Conservation (phyloP, 2,888 invertebrate species). For the Cancer borealis region DNA sequence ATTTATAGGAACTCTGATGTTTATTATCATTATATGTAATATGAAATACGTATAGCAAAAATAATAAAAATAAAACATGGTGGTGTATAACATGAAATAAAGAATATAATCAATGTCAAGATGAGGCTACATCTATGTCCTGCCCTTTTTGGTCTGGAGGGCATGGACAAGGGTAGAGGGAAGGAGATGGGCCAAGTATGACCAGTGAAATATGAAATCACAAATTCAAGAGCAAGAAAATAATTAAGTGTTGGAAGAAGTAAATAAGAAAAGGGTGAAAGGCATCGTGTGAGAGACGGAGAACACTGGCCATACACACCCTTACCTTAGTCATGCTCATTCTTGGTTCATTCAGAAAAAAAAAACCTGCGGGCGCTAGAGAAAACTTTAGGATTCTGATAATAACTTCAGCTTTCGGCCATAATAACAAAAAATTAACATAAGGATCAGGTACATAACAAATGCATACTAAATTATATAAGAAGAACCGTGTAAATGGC, state of each 20-base stretch:
- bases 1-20: too few relatives aligned
- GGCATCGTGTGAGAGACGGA: slow-evolving; percentile 24
- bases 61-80: background rate
- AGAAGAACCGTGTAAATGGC: background rate
- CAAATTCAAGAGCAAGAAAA: background rate
- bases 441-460: background rate
- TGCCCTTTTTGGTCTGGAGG: background rate
- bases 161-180: background rate
- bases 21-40: too few relatives aligned
- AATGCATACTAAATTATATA: slow-evolving; percentile 22
- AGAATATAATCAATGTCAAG: background rate
- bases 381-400: background rate
- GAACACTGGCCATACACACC: slow-evolving; percentile 41
- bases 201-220: slow-evolving; percentile 14
- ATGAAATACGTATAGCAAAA: background rate
- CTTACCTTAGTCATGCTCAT: slow-evolving; percentile 33
- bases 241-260: background rate
- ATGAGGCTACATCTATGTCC: background rate
- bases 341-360: background rate
- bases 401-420: background rate
- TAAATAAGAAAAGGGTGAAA: background rate
- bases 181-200: background rate
- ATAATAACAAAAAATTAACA: background rate
- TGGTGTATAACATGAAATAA: background rate
- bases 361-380: background rate